Evolutionary conservation across 2,888 invertebrate species (phyloP), one percentile per base, ranked within the genome.

Genomic region (Mechanitis mazaeus): DNA sequence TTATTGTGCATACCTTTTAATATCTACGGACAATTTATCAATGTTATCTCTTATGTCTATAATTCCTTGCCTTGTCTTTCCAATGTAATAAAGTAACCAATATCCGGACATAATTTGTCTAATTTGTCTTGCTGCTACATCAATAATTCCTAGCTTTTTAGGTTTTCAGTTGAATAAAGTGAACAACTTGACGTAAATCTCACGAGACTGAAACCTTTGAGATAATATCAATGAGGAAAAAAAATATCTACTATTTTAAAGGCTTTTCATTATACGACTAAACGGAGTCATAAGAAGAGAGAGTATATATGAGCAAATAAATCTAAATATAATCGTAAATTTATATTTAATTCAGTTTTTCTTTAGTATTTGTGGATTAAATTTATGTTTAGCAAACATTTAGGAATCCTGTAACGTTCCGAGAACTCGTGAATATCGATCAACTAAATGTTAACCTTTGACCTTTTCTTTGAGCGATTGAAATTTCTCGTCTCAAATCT

Each of bases 371-470:
- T 31, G 2, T 31, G 9, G 42, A n/a, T 50, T 50, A 20, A 31
- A 7, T 47, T n/a, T 6, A 47, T 47, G 28, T 47, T 20, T 47
- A 50, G 42, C 55, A 55, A 45, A 46, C 42, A 38, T 46, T 57
- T 38, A 38, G 11, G 42, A 72, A 77, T 71, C 72, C 69, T 69
- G 72, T 67, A n/a, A 55, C 69, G 77, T 74, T 72, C 74, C 71
- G 75, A 77, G 72, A 79, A 76, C 81, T 74, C 73, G 65, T 70
- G 66, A 69, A 72, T 82, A 84, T 84, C 84, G 83, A 83, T 79
- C 82, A 75, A 68, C 72, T 72, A 66, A 73, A 78, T 75, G 75
- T 75, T 81, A 80, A 86, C 78, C 87, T 82, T 63, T 82, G 83
- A 85, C 87, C 84, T 87, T 87, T 85, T 70, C 54, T 67, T 70